Evolutionary conservation across 2,888 invertebrate species (phyloP), one percentile per base, ranked within the genome.

Genomic region (Coleophora flavipennella): DNA sequence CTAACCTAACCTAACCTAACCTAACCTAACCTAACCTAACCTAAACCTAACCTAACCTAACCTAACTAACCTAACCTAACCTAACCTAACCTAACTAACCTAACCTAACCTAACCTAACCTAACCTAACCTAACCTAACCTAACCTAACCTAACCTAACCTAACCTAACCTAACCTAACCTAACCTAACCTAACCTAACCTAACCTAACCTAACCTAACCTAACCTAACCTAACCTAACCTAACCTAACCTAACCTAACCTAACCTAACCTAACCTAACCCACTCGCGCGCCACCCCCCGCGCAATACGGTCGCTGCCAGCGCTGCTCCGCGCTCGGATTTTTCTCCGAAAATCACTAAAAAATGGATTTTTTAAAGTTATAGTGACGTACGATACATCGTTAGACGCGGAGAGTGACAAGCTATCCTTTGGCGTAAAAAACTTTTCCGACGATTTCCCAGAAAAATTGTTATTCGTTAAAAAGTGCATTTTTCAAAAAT

Each of bases 1-100:
- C 41, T 41, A 38, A 38, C 41, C 41, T 41, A 38, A 39, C 42
- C 42, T 42, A 39, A 39, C 42, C 42, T 42, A 36, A 39, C 39
- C 42, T 39, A 36, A 39, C 42, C 42, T 42, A 39, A 39, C 42
- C 42, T 42, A 39, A 39, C 42, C 42, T 42, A 42, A 36, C 42
- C 42, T 42, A 39, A 36, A 31, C 36, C 33, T 33, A 33, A 25
- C 42, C 35, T 29, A 39, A 33, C 43, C 43, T 40, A 40, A 38
- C 43, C 43, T 42, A 39, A 37, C 42, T 43, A 40, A 38, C 43
- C 43, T 43, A 43, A 38, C 43, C 38, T 40, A 40, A 38, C 43
- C 43, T 39, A 40, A 38, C 43, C 43, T 43, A 40, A 40, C 43
- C 40, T 39, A 35, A 35, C 39, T 39, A 35, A 31, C 39, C 39